Base-by-base conservation (phyloP, 2,797 vertebrate genomes). In the Parauchenoglanis ngamensis region DNA sequence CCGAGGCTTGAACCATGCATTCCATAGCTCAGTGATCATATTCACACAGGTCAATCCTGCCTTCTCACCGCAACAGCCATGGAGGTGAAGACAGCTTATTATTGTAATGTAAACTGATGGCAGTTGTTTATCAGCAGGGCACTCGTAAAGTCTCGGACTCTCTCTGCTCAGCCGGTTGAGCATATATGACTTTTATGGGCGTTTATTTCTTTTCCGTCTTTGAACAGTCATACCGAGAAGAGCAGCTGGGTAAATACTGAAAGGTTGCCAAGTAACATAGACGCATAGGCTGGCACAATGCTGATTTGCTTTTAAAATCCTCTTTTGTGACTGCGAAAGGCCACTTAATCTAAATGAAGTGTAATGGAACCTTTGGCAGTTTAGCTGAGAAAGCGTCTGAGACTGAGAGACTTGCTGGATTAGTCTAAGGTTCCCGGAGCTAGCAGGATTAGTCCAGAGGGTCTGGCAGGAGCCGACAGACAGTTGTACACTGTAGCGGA, bases 391-490 rank as follows among this genome's bases (percentile, higher is more conserved):
- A 89, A 86, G 87, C 23, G 86, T 86, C 90, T 90, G 90, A 86
- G 91, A 92, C 91, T 92, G 83, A 89, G 92, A 92, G 90, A 92
- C 93, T 91, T 46, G 88, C 85, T 88, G 93, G 94, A 96, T 96
- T 95, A 95, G 93, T 95, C 90, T 94, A 90, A 88, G 92, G 92
- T 93, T 96, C 92, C 93, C 92, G 90, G 90, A 94, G 92, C 91
- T 92, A 88, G 91, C 59, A 79, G 94, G 94, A 95, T 95, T 94
- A 96, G 91, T 91, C 90, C 83, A 86, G 87, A 85, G 82, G 91
- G 91, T 90, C 90, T 90, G 87, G 92, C 44, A 85, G 91, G 91
- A 90, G 89, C 91, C 89, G 40, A 49, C 91, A 90, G 92, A 92
- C 91, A 93, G 92, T 91, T 91, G 89, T 87, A 92, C 90, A 93